Evolutionary conservation across 2,113 vertebrate species (phyloP).

Genomic region (Phoenicopterus ruber): DNA sequence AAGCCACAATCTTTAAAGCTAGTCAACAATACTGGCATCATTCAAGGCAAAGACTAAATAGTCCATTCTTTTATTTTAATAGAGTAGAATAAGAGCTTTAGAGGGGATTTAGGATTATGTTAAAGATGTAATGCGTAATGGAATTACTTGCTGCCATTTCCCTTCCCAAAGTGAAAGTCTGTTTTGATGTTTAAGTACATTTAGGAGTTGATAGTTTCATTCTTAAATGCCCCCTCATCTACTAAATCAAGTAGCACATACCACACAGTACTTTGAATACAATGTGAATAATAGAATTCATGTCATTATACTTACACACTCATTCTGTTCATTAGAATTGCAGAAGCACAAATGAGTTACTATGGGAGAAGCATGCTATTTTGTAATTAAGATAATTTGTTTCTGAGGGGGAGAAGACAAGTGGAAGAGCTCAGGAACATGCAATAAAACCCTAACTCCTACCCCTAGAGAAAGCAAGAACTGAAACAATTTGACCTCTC

Average conservation of each 20-base stretch:
- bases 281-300: neutral
- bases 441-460: neutral
- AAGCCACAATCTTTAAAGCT: neutral
- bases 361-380: neutral
- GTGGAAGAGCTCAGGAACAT: neutral
- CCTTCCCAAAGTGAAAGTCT: conserved; percentile 48
- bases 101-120: conserved; percentile 41
- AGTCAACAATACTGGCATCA: neutral
- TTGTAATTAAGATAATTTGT: neutral
- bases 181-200: conserved; percentile 1
- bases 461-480: neutral
- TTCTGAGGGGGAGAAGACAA: neutral
- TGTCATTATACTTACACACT: neutral
- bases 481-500: neutral
- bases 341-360: conserved; percentile 7
- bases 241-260: neutral
- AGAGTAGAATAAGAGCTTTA: conserved; percentile 37
- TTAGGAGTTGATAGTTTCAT: neutral
- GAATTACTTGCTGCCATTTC: conserved; percentile 26
- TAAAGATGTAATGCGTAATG: conserved; percentile 17
- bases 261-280: neutral
- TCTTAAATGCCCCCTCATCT: neutral
- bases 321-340: neutral
- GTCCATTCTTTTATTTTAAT: conserved; percentile 32
- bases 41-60: neutral